Evolutionary conservation across 2,888 invertebrate species (phyloP).

Genomic region (Epirrita christyi): DNA sequence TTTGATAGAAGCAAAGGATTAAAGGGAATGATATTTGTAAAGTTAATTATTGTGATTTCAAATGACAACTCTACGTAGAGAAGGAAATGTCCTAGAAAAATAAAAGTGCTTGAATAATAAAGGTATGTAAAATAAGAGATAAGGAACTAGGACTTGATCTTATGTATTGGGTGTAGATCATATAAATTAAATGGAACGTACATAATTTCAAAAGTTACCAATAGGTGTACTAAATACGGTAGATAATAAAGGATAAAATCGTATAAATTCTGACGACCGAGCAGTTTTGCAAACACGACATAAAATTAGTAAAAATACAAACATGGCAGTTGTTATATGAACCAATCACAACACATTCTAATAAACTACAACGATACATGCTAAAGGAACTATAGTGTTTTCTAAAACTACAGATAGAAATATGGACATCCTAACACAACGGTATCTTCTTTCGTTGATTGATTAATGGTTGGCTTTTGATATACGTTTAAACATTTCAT

Average conservation of each 20-base stretch:
- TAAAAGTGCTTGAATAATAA: not conserved
- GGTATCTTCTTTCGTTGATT: not conserved
- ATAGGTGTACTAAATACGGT: constrained; percentile 7
- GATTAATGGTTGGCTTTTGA: not conserved
- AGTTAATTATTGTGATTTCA: too few relatives aligned
- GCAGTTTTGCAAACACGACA: constrained; percentile 35
- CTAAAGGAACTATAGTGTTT: constrained; percentile 42
- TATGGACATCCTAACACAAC: constrained; percentile 11
- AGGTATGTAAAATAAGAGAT: not conserved
- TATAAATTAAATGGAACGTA: not conserved
- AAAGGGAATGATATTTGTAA: too few relatives aligned
- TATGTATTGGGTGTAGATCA: constrained; percentile 7
- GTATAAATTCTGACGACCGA: constrained; percentile 37
- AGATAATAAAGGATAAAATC: not conserved
- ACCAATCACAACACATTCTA: constrained; percentile 49
- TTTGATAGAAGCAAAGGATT: too few relatives aligned
- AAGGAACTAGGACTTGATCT: constrained; percentile 1
- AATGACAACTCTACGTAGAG: too few relatives aligned
- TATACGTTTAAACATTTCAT: too few relatives aligned
- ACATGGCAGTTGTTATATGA: constrained; percentile 48
- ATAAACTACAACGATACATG: constrained; percentile 42
- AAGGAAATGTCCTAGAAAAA: constrained; percentile 13
- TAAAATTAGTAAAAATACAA: constrained; percentile 41
- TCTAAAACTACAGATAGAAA: constrained; percentile 20
- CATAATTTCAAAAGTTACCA: constrained; percentile 1